A percentile compares a stretch with the other conserved stretches of the same genome.
Conservation (phyloP, 2,113 vertebrate species). For the Ahaetulla prasina region DNA sequence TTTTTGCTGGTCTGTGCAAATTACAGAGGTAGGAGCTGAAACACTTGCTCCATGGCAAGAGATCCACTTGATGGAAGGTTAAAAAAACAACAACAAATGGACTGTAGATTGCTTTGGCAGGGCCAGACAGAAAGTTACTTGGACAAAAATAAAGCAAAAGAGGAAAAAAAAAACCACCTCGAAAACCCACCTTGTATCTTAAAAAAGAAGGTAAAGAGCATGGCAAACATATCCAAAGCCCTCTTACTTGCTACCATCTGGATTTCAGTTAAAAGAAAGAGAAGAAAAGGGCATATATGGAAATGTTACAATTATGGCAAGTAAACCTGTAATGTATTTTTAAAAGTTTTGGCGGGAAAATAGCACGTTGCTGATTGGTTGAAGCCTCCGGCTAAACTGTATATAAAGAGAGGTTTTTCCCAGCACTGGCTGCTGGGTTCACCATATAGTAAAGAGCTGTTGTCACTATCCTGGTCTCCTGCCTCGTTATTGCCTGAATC, state of each 20-base stretch:
- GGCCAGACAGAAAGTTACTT: slow-evolving; percentile 10
- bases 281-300: not conserved
- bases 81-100: slow-evolving; percentile 47
- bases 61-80: slow-evolving; percentile 31
- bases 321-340: too few relatives aligned
- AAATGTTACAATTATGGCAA: slow-evolving; percentile 11
- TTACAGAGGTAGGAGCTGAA: slow-evolving; percentile 1
- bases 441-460: too few relatives aligned
- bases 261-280: slow-evolving; percentile 1
- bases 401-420: too few relatives aligned
- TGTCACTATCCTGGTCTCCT: too few relatives aligned
- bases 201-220: not conserved
- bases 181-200: not conserved
- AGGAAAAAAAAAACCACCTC: not conserved
- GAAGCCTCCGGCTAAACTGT: too few relatives aligned
- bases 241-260: not conserved
- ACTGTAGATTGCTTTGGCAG: slow-evolving; percentile 43
- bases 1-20: slow-evolving; percentile 58
- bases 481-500: too few relatives aligned
- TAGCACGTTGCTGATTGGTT: too few relatives aligned
- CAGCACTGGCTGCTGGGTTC: too few relatives aligned
- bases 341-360: too few relatives aligned
- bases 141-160: not conserved
- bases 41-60: slow-evolving; percentile 1
- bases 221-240: slow-evolving; percentile 9